Percentiles rank a stretch among this genome's conserved stretches.
phyloP scores from a whole-genome alignment of 2,113 vertebrate species.

The Emydura subglobosa region DNA sequence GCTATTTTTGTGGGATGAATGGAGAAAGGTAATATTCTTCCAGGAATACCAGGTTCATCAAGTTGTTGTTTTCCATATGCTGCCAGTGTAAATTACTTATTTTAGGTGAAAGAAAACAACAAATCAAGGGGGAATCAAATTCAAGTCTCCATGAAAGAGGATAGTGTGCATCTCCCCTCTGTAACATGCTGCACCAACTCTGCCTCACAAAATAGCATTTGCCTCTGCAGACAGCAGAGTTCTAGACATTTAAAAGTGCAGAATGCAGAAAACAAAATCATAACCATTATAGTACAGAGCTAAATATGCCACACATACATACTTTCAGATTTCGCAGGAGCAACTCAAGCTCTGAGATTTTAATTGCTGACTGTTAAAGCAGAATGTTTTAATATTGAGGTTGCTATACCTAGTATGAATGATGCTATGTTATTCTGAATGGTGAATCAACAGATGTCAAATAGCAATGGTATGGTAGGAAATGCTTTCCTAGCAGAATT shows the following conservation, averaged over 20 bases:
- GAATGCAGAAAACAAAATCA: neutral
- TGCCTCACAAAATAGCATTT: neutral
- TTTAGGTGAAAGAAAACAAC: neutral
- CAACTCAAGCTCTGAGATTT: neutral
- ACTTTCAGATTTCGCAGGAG: neutral
- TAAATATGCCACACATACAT: neutral
- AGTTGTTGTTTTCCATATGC: neutral
- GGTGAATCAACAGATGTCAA: neutral
- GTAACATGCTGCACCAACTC: neutral
- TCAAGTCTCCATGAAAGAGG: neutral
- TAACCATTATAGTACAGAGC: neutral
- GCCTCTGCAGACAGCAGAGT: neutral
- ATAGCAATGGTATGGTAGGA: neutral
- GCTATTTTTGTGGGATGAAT: neutral
- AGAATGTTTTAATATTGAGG: neutral
- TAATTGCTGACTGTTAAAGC: slow-evolving; percentile 4
- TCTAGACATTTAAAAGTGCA: neutral
- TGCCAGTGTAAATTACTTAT: neutral
- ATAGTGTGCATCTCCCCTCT: neutral
- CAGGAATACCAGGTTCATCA: neutral
- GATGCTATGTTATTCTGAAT: slow-evolving; percentile 26
- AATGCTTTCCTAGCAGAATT: slow-evolving; percentile 15
- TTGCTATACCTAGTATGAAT: neutral
- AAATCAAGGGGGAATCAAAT: neutral
- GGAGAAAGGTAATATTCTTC: neutral